These are phyloP conservation scores for Cisticola juncidis DNA, from an alignment of 2,113 vertebrate genomes.

Conservation along the genomic window DNA sequence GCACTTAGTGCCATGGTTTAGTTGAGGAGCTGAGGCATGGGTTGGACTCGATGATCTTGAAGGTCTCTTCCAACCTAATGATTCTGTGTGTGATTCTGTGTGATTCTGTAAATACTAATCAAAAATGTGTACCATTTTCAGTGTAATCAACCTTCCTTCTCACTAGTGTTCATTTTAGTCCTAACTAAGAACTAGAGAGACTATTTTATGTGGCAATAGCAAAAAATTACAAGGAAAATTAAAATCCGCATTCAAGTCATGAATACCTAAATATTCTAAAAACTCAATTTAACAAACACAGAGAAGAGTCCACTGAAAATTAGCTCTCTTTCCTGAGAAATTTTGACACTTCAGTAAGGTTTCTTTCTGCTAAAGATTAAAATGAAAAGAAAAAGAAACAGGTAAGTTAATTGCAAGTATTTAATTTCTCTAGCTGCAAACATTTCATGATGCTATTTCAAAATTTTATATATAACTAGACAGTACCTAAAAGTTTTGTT, in stretches of 20 bases:
- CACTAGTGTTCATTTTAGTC: background rate
- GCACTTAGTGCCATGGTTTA: background rate
- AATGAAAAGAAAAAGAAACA: background rate
- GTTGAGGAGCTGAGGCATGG: background rate
- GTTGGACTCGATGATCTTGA: background rate
- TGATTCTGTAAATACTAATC: background rate
- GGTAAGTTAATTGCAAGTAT: background rate
- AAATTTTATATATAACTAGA: background rate
- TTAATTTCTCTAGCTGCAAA: background rate
- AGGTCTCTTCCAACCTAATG: background rate
- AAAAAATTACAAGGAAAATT: background rate
- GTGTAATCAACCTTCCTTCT: background rate
- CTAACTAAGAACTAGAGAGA: background rate
- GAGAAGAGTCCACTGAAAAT: background rate
- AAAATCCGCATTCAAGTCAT: background rate
- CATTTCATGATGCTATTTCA: background rate
- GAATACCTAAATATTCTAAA: background rate
- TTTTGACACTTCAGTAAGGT: background rate
- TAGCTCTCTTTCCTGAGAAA: background rate
- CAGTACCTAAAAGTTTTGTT: background rate
- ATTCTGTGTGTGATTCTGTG: background rate
- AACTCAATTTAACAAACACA: background rate
- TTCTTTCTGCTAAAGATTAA: background rate
- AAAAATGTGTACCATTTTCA: background rate
- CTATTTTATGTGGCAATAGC: background rate